These are phyloP conservation scores for Sceloporus tristichus DNA, from an alignment of 2,113 vertebrate species.

Conservation along the genomic window DNA sequence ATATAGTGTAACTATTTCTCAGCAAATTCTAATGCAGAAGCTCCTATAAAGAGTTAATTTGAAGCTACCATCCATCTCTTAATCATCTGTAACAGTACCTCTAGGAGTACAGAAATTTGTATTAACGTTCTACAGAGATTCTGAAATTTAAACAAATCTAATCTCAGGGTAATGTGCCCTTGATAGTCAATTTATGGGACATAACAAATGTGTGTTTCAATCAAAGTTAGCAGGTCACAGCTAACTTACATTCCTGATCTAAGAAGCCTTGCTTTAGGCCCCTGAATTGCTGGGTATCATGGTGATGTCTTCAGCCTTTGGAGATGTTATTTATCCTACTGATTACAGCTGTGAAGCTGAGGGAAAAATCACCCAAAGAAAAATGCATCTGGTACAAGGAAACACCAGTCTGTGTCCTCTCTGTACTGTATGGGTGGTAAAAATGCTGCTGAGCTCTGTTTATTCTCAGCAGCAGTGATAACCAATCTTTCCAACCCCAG, in stretches of 20 bases:
- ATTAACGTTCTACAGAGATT: neutral
- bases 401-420: neutral
- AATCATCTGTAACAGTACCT: neutral
- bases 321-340: slow-evolving; percentile 1
- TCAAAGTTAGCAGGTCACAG: neutral
- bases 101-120: neutral
- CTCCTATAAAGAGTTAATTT: neutral
- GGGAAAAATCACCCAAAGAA: neutral
- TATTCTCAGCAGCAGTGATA: slow-evolving; percentile 15
- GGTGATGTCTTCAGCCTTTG: neutral
- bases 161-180: neutral
- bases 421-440: neutral
- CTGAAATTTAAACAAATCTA: neutral
- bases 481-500: neutral
- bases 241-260: neutral
- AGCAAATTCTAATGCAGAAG: neutral
- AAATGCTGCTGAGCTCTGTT: slow-evolving; percentile 14
- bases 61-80: neutral
- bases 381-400: neutral
- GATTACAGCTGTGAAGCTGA: neutral
- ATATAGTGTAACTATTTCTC: neutral
- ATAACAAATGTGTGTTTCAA: neutral
- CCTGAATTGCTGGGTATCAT: neutral
- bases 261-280: neutral
- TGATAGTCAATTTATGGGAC: neutral